Evolutionary conservation across 2,797 vertebrate genomes (phyloP), one percentile per base, ranked within the genome.

Genomic region (Lerista edwardsae): DNA sequence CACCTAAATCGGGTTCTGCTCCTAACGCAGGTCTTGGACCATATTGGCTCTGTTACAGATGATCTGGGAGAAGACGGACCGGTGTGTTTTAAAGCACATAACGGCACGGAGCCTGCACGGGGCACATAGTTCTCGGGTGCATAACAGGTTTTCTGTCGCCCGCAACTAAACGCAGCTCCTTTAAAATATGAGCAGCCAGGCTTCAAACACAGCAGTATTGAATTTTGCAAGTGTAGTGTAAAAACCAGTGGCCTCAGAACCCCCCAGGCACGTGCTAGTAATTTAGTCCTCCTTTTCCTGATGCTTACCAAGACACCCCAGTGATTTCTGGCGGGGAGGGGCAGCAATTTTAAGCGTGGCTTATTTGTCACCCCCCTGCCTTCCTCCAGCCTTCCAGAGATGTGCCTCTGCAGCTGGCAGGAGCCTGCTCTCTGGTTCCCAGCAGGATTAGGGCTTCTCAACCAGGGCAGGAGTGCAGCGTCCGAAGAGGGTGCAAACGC

Each of bases 81-180:
- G 76, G 51, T 12, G 12, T 59, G 86, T 69, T 94, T 83, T 87
- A 17, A 79, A 80, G 87, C 1, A 0, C n/a, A 79, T 83, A 68
- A 85, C n/a, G 84, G 91, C 74, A 55, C 2, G 80, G 85, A 84
- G 91, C 83, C 86, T 89, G 87, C 91, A 64, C 27, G 84, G 31
- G 86, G 83, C 69, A 80, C n/a, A 79, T 64, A 88, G 76, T 90
- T 88, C 88, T 92, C 85, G 85, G 84, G 61, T 29, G 25, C 23
- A 87, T 85, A 92, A 91, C 91, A 88, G 90, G 86, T 84, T 94
- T 94, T 84, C 92, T 92, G 91, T 92, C 75, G n/a, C 94, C 93
- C 73, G 90, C 80, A 90, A 94, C 91, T 87, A 85, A 79, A 64
- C 74, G 87, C 62, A 73, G 90, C 59, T 51, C 55, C 2, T n/a